Base-by-base conservation (phyloP, 2,797 vertebrate genomes). In the Mareca penelope region DNA sequence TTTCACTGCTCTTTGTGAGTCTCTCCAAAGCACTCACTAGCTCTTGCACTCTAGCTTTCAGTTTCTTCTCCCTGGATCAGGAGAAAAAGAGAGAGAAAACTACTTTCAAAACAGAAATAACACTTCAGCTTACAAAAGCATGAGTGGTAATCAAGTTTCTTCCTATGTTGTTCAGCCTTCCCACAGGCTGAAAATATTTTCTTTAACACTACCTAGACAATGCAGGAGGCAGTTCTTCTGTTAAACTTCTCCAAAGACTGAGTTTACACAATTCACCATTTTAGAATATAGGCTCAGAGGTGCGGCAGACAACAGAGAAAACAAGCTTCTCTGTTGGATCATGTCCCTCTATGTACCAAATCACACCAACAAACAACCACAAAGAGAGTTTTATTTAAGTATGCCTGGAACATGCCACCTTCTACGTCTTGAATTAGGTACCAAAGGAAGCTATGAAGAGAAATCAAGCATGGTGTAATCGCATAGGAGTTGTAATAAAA, bases 1-100 rank as follows among this genome's bases (percentile, higher is more conserved):
- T 98, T 93, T 99, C 98, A 46, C 98, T 99, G 97, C 98, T 98
- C 91, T 98, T 98, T 0, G 98, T 98, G 52, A 99, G 98, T 94
- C 98, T 98, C 86, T 99, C 98, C 95, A 99, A 92, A 52, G 98
- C 98, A 31, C 97, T 98, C 85, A 99, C 98, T 87, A 99, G 90
- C 88, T 99, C 98, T 75, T 99, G 98, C 48, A 98, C 98, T 94
- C 98, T 97, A 80, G 96, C 90, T 90, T 98, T 99, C 88, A 99
- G 85, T 82, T 98, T 99, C 98, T 98, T 99, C 97, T 99, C 98
- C 89, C 98, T 99, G 86, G 13, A 83, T 50, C 28, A 83, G 46
- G 13, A 83, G 14, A 80, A 85, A 95, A 92, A 17, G 17, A 84
- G 10, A 26, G 26, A 88, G 35, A 67, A 85, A 88, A 72, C 8